phyloP scores from a whole-genome alignment of 2,113 vertebrate species.

The Lepus europaeus region DNA sequence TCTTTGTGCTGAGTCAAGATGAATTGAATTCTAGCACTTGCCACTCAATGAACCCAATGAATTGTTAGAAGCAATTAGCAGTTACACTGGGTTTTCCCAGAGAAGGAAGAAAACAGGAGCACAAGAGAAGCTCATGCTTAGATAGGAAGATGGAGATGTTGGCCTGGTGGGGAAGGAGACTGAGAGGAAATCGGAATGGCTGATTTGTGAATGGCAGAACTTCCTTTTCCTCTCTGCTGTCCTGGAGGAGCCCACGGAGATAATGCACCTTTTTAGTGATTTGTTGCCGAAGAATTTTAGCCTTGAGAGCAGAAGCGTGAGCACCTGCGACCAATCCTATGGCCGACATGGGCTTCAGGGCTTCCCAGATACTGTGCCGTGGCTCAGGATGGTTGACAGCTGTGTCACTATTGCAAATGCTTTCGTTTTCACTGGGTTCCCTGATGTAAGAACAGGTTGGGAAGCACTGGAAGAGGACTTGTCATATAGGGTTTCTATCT shows the following conservation, averaged over 20 bases:
- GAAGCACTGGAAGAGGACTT: background rate
- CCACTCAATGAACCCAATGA: background rate
- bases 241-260: background rate
- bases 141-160: background rate
- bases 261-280: background rate
- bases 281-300: background rate
- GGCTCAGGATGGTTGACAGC: background rate
- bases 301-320: background rate
- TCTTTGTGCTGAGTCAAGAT: background rate
- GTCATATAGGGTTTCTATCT: background rate
- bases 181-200: background rate
- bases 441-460: background rate
- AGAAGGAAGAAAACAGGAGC: background rate
- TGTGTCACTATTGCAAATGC: background rate
- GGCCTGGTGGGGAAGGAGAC: background rate
- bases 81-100: background rate
- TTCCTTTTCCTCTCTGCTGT: background rate
- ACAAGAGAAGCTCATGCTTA: background rate
- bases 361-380: background rate
- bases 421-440: slow-evolving; percentile 30
- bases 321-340: background rate
- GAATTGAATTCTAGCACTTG: slow-evolving; percentile 44
- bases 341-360: background rate
- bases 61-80: background rate
- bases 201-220: background rate